Base-by-base conservation (phyloP, 2,113 vertebrate genomes). In the Merops nubicus region DNA sequence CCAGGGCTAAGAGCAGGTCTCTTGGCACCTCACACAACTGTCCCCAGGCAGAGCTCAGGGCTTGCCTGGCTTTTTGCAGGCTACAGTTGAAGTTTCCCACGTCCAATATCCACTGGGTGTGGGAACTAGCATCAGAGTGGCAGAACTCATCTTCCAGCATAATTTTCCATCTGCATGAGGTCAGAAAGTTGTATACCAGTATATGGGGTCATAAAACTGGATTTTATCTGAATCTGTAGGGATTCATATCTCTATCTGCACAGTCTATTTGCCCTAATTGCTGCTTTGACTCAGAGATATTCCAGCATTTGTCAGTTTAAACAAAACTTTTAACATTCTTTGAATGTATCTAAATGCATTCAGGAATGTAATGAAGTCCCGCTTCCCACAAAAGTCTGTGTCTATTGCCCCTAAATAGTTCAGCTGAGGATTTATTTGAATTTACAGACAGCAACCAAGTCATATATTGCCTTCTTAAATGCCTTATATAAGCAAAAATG, bases 401-500 rank as follows among this genome's bases (percentile, higher is more conserved):
- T 68, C 91, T 93, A 73, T 78, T 77, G 79, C 69, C 36, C 85
- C 81, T 94, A 90, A 97, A 97, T 79, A 95, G 93, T 95, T 93
- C 88, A 86, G 54, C 0, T 80, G 93, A 91, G 94, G 29, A 96
- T 97, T 97, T 97, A 94, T 96, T 91, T 96, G 89, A 97, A 97
- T 97, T 96, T 97, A 97, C 91, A 95, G 87, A 43, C 76, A 97
- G 73, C 79, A 93, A 93, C 43, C 33, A 83, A 91, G 85, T 86
- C 85, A 82, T 80, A 85, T 89, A 97, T 78, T 93, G 90, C 84
- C 80, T 92, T 82, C 73, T 89, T 91, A 97, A 97, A 93, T 85
- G 89, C 63, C 92, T 95, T 93, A 89, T 93, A 88, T 59, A 97
- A 97, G 94, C 95, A 97, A 96, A 97, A 97, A 20, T 9, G 34